Conservation (phyloP, 2,888 invertebrate species). For the Plemyria rubiginata region DNA sequence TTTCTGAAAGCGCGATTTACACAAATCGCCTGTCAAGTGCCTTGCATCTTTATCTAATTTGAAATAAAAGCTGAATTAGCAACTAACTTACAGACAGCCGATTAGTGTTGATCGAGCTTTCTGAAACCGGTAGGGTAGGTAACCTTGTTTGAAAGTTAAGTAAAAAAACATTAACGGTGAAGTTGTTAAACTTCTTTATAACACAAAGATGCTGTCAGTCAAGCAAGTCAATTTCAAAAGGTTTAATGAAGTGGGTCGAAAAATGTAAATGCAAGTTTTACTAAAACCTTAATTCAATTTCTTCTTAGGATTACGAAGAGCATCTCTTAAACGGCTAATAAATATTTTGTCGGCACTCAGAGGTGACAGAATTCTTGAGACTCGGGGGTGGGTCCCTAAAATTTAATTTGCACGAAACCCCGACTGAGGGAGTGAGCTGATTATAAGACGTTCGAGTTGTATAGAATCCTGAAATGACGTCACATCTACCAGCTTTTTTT, state of each 20-base stretch:
- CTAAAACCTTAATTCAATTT: slow-evolving; percentile 20
- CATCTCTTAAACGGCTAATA: slow-evolving; percentile 42
- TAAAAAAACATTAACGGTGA: too few relatives aligned
- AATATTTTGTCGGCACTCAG: slow-evolving; percentile 41
- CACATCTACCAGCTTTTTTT: slow-evolving; percentile 30
- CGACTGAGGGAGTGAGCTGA: slow-evolving; percentile 33
- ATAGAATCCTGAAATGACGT: slow-evolving; percentile 28
- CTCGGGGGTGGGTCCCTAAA: slow-evolving; percentile 25
- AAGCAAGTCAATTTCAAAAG: not conserved
- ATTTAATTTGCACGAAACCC: slow-evolving; percentile 40
- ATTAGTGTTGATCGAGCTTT: too few relatives aligned
- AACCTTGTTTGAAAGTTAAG: too few relatives aligned
- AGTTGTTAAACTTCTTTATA: too few relatives aligned
- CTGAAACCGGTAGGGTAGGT: too few relatives aligned
- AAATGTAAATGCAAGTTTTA: slow-evolving; percentile 9
- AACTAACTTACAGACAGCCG: too few relatives aligned
- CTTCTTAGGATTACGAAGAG: slow-evolving; percentile 30
- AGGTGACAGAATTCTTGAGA: slow-evolving; percentile 37
- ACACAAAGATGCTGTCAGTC: not conserved
- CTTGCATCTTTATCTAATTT: too few relatives aligned
- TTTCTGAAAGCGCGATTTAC: too few relatives aligned
- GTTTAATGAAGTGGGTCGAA: not conserved
- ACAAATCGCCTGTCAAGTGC: too few relatives aligned
- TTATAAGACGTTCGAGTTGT: slow-evolving; percentile 37
- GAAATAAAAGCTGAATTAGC: too few relatives aligned